phyloP scores from a whole-genome alignment of 2,888 invertebrate genomes.

The Fissipunctia ypsillon region DNA sequence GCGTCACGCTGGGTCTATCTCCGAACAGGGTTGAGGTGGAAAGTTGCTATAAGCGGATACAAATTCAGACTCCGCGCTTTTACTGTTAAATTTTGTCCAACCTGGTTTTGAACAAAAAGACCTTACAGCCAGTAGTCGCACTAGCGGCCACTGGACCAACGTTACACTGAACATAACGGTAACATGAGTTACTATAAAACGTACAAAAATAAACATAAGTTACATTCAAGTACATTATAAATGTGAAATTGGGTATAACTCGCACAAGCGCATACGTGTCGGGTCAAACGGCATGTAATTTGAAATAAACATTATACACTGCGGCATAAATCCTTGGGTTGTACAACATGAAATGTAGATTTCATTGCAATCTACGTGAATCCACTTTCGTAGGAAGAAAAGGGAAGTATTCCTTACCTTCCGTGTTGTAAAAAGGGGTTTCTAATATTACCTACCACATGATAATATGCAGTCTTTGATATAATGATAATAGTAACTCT shows the following conservation, averaged over 20 bases:
- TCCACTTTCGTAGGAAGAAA: not conserved
- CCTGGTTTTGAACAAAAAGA: not conserved
- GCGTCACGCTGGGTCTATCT: not conserved
- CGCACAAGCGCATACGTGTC: conserved; percentile 46
- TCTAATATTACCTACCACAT: not conserved
- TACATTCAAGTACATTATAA: conserved; percentile 21
- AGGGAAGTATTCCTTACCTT: not conserved
- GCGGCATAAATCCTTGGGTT: conserved; percentile 21
- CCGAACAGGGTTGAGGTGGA: not conserved
- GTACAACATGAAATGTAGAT: not conserved
- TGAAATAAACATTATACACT: conserved; percentile 23
- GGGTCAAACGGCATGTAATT: conserved; percentile 51
- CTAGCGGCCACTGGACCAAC: not conserved
- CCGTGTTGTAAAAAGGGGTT: not conserved
- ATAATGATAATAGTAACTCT: not conserved
- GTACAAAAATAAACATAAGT: conserved; percentile 13
- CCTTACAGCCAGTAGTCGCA: not conserved
- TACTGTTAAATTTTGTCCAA: not conserved
- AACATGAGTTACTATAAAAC: conserved; percentile 3
- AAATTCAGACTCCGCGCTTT: not conserved
- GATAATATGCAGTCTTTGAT: not conserved
- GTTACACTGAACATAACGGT: not conserved
- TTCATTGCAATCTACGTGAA: not conserved
- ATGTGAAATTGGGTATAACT: conserved; percentile 43
- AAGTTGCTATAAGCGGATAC: not conserved